Evolutionary conservation across 2,888 invertebrate species (phyloP), one percentile per base, ranked within the genome.

Genomic region (Diploptera punctata): DNA sequence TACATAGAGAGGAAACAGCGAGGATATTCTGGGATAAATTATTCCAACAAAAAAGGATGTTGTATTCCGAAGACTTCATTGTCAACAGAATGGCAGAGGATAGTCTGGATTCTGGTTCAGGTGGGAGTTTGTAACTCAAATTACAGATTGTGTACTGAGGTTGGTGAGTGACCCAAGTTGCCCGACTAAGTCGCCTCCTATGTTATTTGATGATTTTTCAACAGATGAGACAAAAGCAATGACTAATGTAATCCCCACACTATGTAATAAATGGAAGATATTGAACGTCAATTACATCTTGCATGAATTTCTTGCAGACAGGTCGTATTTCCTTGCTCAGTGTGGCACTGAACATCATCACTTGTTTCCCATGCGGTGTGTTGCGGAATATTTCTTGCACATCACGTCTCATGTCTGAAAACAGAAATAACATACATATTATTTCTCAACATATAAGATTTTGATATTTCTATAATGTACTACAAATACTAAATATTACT

Each of bases 341-440:
- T 31, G 99, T 99, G 75, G 99, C 99, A 81, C 98, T 98, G 89
- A 99, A 99, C 99, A 99, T 99, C 99, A 99, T 99, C 69, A 99
- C 99, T 93, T 99, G 99, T 86, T 99, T 99, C 82, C 97, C 96
- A 80, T 99, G 99, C 26, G 99, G 99, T 65, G 99, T 99, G 85
- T 94, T 96, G 80, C 98, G 91, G 87, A 99, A 99, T 81, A 99
- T 99, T 88, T 99, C 99, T 87, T 99, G 99, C 67, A 99, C 99
- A 85, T 99, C 99, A 79, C 97, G 90, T 81, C 99, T 90, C 99
- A 99, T 99, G 83, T 99, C 99, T 91, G 87, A 73, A 84, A 89
- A 76, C 77, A 80, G n/a, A n/a, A n/a, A n/a, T n/a, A n/a, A n/a
- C n/a, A n/a, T n/a, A n/a, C n/a, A n/a, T n/a, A n/a, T n/a, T n/a